These are phyloP conservation scores for Microctenopoma steveboyesi DNA, from an alignment of 2,797 vertebrate genomes.

Conservation along the genomic window DNA sequence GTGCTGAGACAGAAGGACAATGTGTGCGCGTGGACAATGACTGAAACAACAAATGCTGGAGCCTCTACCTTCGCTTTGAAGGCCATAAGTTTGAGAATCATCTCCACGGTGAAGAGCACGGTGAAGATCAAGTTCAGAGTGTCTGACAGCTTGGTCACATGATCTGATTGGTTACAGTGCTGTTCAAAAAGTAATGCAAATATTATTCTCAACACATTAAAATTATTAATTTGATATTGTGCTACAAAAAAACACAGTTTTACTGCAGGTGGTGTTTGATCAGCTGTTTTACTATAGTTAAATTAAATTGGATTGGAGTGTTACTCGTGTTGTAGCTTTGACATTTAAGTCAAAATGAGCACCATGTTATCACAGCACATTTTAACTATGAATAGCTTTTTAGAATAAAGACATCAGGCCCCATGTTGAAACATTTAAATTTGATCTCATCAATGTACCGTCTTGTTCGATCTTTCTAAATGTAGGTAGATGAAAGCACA, in stretches of 20 bases:
- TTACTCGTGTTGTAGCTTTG: too few relatives aligned
- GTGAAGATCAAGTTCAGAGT: conserved; percentile 96
- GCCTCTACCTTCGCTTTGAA: conserved; percentile 93
- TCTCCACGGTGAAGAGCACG: conserved; percentile 95
- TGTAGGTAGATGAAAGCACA: background rate
- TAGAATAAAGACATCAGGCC: background rate
- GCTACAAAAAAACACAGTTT: background rate
- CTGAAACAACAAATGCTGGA: background rate
- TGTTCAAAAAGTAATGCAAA: conserved; percentile 59
- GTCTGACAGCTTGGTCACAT: conserved; percentile 93
- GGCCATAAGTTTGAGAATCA: conserved; percentile 96
- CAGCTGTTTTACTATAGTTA: too few relatives aligned
- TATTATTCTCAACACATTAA: background rate
- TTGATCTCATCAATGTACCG: background rate
- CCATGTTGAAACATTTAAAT: background rate
- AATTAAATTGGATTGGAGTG: too few relatives aligned
- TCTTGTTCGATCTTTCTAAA: background rate
- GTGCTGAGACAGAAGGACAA: background rate
- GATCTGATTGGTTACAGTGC: conserved; percentile 95
- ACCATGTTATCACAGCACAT: background rate
- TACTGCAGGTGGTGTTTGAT: background rate
- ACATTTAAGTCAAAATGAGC: background rate
- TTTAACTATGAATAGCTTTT: background rate
- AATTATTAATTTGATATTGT: background rate
- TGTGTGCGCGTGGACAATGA: background rate